A percentile compares a stretch with the other conserved stretches of the same genome.
Conservation (phyloP, 2,888 invertebrate genomes). For the Hofmannophila pseudospretella region DNA sequence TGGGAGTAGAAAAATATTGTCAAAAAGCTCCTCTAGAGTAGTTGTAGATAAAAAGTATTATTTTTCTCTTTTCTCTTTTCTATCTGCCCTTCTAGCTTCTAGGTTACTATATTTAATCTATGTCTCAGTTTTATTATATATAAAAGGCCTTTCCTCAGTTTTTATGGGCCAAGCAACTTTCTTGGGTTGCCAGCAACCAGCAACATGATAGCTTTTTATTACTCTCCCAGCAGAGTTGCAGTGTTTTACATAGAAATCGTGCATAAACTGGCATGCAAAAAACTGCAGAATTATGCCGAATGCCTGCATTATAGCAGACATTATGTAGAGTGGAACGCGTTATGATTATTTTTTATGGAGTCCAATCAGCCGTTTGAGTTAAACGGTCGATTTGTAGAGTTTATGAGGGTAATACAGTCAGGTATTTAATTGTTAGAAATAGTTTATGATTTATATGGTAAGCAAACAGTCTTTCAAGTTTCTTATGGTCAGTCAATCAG, state of each 20-base stretch:
- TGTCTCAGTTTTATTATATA: conserved; percentile 2
- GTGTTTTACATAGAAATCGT: conserved; percentile 11
- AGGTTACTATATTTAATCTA: no score
- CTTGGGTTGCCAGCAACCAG: conserved; percentile 5
- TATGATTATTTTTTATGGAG: neutral
- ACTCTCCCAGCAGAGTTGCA: neutral
- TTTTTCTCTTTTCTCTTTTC: no score
- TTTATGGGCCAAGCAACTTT: conserved; percentile 7
- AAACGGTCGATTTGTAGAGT: neutral
- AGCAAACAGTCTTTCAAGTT: no score
- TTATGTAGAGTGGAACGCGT: neutral
- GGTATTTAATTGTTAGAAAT: neutral
- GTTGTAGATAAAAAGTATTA: no score
- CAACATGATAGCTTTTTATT: conserved; percentile 7
- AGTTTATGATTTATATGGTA: no score
- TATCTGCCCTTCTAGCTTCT: no score
- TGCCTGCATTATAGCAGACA: neutral
- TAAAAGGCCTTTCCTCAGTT: conserved; percentile 6
- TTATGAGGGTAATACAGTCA: neutral
- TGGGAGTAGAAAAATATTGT: no score
- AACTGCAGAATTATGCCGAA: neutral
- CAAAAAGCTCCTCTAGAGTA: no score
- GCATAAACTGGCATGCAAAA: conserved; percentile 7
- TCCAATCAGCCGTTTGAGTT: neutral
- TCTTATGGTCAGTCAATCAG: no score